phyloP scores from a whole-genome alignment of 2,113 vertebrate genomes.

The Brachirus orientalis region DNA sequence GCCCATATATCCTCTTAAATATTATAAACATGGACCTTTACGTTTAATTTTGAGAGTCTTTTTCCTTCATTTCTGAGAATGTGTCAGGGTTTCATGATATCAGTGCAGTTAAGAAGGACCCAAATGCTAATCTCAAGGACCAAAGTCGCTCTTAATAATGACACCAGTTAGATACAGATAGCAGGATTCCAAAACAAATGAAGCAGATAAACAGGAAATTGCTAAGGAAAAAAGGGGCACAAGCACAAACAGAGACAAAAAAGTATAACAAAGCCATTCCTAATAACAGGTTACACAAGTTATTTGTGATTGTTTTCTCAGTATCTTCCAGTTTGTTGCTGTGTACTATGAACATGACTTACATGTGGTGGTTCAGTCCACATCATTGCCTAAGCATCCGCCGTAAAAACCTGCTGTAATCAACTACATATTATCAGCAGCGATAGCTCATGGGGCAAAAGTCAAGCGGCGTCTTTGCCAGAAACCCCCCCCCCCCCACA shows the following conservation, averaged over 20 bases:
- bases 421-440: slow-evolving; percentile 2
- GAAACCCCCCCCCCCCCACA: slow-evolving; percentile 11
- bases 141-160: neutral
- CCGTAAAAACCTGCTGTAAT: too few species aligned
- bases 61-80: neutral
- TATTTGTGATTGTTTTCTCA: neutral
- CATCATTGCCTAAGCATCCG: neutral
- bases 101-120: neutral
- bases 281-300: neutral
- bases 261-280: too few species aligned
- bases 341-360: neutral
- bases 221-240: too few species aligned
- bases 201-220: neutral
- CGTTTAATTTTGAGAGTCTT: neutral
- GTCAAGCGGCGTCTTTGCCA: slow-evolving; percentile 34
- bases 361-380: neutral
- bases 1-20: too few species aligned
- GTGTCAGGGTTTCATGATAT: neutral
- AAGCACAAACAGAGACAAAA: too few species aligned
- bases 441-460: slow-evolving; percentile 21
- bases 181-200: too few species aligned
- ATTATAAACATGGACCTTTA: too few species aligned
- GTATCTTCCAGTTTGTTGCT: neutral
- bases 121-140: too few species aligned
- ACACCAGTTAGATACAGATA: neutral